Percentiles rank a stretch among this genome's conserved stretches.
Conservation (phyloP, 1,140 invertebrate species). For the Saccostrea glomerata region DNA sequence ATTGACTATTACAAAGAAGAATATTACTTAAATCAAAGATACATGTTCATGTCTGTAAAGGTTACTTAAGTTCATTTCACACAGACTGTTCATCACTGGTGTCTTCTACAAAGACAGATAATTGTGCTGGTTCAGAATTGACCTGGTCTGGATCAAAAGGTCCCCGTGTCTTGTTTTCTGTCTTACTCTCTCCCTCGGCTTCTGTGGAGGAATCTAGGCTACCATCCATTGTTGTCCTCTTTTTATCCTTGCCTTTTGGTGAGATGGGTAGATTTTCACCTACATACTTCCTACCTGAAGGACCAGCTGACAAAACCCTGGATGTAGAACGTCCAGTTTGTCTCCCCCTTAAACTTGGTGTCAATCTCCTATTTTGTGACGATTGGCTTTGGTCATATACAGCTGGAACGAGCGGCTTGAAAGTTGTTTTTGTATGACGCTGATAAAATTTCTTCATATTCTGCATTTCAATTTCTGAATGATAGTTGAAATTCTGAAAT, state of each 20-base stretch:
- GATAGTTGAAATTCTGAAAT: neutral
- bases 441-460: neutral
- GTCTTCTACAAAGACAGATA: neutral
- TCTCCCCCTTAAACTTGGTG: neutral
- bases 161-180: neutral
- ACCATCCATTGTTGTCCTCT: neutral
- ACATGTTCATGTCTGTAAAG: neutral
- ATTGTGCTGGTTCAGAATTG: neutral
- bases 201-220: neutral
- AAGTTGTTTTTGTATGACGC: neutral
- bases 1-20: neutral
- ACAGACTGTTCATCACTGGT: neutral
- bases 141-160: neutral
- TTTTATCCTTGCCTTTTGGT: neutral
- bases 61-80: neutral
- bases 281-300: neutral
- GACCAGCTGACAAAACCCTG: neutral
- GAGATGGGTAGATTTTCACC: neutral
- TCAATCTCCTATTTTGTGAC: neutral
- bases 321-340: neutral
- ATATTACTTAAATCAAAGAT: neutral
- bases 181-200: neutral
- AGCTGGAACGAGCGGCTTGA: neutral
- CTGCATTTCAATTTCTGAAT: neutral
- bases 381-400: neutral